Conservation (phyloP, 2,888 invertebrate genomes). For the Sympetrum striolatum region DNA sequence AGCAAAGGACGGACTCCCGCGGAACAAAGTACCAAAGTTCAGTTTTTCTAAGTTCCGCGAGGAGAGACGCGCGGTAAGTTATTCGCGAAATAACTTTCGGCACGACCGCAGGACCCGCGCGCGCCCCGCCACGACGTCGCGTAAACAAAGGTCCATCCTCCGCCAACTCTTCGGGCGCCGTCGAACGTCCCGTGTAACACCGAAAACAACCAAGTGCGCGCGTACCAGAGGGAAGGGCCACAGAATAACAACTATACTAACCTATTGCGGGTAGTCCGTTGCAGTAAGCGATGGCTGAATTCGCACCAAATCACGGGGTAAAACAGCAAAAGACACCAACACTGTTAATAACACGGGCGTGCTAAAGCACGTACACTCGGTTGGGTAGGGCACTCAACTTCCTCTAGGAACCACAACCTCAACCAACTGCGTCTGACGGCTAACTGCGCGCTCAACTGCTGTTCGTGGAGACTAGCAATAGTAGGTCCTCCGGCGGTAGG, state of each 20-base stretch:
- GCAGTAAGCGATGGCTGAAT: not conserved
- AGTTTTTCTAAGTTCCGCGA: not conserved
- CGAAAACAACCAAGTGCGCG: not conserved
- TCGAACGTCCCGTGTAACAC: not conserved
- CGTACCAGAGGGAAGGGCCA: too few relatives aligned
- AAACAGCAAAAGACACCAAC: not conserved
- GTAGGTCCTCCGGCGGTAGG: not conserved
- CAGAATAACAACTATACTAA: not conserved
- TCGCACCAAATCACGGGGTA: not conserved
- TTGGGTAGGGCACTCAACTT: not conserved
- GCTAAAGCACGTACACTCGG: not conserved
- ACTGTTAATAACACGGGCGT: not conserved
- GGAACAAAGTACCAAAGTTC: slow-evolving; percentile 1
- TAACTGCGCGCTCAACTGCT: not conserved
- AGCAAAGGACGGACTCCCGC: not conserved
- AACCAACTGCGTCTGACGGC: not conserved
- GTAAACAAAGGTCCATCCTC: not conserved
- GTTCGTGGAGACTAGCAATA: not conserved
- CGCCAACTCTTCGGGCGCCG: not conserved
- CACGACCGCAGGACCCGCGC: too few relatives aligned
- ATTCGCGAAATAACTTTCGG: not conserved
- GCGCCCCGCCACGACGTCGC: not conserved
- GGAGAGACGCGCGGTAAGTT: not conserved
- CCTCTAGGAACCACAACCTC: not conserved
- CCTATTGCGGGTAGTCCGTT: slow-evolving; percentile 32